These are phyloP conservation scores for Chionis minor DNA, from an alignment of 2,113 vertebrate genomes.

Conservation along the genomic window DNA sequence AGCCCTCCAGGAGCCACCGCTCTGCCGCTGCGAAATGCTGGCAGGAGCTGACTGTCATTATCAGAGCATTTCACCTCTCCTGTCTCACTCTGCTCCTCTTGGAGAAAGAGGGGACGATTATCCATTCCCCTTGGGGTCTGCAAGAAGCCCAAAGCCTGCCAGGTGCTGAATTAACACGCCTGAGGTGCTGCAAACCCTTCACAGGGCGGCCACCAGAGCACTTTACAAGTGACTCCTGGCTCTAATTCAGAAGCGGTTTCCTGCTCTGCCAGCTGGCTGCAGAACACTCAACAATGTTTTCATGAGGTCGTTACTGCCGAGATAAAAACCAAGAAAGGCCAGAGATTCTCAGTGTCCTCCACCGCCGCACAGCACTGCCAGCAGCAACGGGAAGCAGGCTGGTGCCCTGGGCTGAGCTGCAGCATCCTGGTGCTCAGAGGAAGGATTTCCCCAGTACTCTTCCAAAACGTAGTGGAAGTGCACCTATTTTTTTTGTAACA, in stretches of 20 bases:
- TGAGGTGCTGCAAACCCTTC: background rate
- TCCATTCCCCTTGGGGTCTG: background rate
- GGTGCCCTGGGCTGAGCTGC: background rate
- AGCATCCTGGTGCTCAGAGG: background rate
- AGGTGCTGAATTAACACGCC: background rate
- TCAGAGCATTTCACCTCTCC: background rate
- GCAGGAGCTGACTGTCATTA: background rate
- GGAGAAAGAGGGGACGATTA: rapidly evolving
- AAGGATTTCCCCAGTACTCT: background rate
- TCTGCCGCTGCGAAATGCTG: background rate
- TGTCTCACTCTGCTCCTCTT: background rate
- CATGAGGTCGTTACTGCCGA: background rate
- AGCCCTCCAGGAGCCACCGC: background rate
- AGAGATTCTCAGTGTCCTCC: background rate
- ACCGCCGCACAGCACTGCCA: background rate
- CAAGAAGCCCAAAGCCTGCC: background rate
- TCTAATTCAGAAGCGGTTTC: background rate
- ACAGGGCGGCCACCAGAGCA: rapidly evolving
- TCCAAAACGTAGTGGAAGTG: background rate
- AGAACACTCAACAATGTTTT: background rate
- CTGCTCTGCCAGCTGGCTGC: background rate
- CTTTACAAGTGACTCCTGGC: background rate
- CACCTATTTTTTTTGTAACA: background rate
- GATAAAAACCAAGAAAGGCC: background rate
- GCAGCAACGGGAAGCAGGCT: background rate